These are phyloP conservation scores for Poeciliopsis occidentalis DNA, from an alignment of 2,113 vertebrate genomes.

Conservation along the genomic window DNA sequence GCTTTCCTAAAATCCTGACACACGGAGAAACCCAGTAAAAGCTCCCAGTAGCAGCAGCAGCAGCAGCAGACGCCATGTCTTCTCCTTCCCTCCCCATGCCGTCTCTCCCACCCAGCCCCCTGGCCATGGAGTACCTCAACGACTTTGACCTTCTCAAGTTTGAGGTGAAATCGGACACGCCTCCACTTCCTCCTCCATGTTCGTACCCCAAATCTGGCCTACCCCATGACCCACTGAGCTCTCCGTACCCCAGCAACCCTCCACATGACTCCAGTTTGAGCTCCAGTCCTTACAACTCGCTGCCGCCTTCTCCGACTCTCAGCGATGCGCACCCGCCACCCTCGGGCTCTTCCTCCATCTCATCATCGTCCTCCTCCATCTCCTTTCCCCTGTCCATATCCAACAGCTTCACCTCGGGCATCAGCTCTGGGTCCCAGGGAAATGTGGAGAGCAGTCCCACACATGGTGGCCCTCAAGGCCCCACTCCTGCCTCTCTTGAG, in stretches of 20 bases:
- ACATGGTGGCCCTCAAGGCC: slow-evolving; percentile 80
- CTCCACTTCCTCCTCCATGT: slow-evolving; percentile 86
- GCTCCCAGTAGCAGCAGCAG: slow-evolving; percentile 32
- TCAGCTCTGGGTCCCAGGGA: slow-evolving; percentile 80
- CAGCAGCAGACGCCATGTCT: slow-evolving; percentile 69
- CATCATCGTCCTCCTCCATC: slow-evolving; percentile 79
- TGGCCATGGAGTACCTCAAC: slow-evolving; percentile 99
- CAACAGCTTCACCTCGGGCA: slow-evolving; percentile 74
- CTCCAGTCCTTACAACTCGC: slow-evolving; percentile 96
- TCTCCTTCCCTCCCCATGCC: slow-evolving; percentile 77
- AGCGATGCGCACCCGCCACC: slow-evolving; percentile 88
- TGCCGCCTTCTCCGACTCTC: slow-evolving; percentile 95
- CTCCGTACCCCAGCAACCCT: slow-evolving; percentile 86
- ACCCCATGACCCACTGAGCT: slow-evolving; percentile 65
- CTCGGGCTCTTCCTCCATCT: slow-evolving; percentile 78
- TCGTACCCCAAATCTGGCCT: slow-evolving; percentile 75
- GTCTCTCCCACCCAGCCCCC: slow-evolving; percentile 92
- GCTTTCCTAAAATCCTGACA: slow-evolving; percentile 58
- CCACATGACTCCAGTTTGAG: slow-evolving; percentile 93
- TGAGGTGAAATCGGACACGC: slow-evolving; percentile 91
- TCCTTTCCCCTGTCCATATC: slow-evolving; percentile 80
- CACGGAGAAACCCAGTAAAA: slow-evolving; percentile 31
- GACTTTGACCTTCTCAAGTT: slow-evolving; percentile 99
- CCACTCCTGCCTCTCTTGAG: slow-evolving; percentile 87
- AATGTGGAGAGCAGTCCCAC: slow-evolving; percentile 82